A percentile compares a stretch with the other conserved stretches of the same genome.
phyloP scores from a whole-genome alignment of 2,113 vertebrate species.

The Alouatta palliata region DNA sequence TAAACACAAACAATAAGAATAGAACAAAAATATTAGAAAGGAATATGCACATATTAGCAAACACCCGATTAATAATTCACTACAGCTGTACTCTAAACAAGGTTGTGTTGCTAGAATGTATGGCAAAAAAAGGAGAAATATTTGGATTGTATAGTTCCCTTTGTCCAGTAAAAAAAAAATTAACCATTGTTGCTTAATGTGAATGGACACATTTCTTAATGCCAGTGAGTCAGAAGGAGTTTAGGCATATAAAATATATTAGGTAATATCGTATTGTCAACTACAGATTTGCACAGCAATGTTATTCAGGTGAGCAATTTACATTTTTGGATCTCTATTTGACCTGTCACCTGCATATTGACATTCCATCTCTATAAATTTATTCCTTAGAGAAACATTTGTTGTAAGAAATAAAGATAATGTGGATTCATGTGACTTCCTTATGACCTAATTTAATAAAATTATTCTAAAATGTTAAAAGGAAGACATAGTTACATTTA shows the following conservation, averaged over 20 bases:
- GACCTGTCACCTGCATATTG: neutral
- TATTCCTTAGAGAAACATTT: neutral
- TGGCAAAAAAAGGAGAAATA: neutral
- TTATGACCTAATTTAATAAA: neutral
- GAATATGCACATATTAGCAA: neutral
- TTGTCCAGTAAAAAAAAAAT: slow-evolving; percentile 15
- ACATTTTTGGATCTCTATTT: neutral
- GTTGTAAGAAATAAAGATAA: neutral
- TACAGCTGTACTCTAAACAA: neutral
- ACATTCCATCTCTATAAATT: neutral
- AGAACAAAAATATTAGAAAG: neutral
- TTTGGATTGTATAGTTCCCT: neutral
- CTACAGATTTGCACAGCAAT: neutral
- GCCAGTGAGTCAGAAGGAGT: neutral
- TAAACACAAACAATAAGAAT: neutral
- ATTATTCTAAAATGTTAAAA: neutral
- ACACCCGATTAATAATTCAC: neutral
- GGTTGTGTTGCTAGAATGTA: neutral
- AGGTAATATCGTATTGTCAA: neutral
- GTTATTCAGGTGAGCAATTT: neutral
- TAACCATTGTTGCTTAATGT: neutral
- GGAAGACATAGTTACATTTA: neutral
- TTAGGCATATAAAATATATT: neutral
- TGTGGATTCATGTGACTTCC: neutral
- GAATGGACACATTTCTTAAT: neutral